Percentiles rank a stretch among this genome's conserved stretches.
These are phyloP conservation scores for Lasiurus borealis DNA, from an alignment of 2,113 vertebrate species.

Conservation along the genomic window DNA sequence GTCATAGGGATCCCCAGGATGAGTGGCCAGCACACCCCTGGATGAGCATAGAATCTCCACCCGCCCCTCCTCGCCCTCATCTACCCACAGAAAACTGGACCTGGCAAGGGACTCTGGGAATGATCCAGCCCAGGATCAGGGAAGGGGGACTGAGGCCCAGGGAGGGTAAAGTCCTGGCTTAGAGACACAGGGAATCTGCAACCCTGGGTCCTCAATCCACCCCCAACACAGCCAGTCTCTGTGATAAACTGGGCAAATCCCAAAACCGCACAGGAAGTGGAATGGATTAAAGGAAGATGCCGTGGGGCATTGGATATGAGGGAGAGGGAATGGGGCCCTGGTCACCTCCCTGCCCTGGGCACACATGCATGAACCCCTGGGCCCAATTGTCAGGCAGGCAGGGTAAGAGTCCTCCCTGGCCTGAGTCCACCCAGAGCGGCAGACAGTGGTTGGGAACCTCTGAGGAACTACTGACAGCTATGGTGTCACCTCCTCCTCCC, in stretches of 20 bases:
- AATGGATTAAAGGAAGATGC: not conserved
- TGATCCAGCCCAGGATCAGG: not conserved
- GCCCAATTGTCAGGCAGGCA: rapidly evolving
- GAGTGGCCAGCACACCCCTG: not conserved
- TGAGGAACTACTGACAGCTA: not conserved
- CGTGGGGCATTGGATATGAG: rapidly evolving
- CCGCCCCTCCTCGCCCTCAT: too few relatives aligned
- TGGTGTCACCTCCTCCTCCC: not conserved
- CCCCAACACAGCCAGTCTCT: not conserved
- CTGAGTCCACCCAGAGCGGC: not conserved
- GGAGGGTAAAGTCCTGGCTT: not conserved
- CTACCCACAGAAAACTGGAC: not conserved
- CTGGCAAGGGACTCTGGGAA: not conserved
- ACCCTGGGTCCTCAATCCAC: not conserved
- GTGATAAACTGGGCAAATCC: rapidly evolving
- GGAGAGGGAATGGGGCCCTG: not conserved
- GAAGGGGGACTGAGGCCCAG: not conserved
- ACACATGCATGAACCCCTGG: rapidly evolving
- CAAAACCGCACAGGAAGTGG: not conserved
- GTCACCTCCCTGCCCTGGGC: not conserved
- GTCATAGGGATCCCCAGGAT: too few relatives aligned
- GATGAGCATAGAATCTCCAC: not conserved
- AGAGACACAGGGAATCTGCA: not conserved
- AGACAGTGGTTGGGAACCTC: not conserved
- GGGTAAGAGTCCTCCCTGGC: not conserved